Evolutionary conservation across 2,797 vertebrate species (phyloP), one percentile per base, ranked within the genome.

Genomic region (Helicolenus hilgendorfi): DNA sequence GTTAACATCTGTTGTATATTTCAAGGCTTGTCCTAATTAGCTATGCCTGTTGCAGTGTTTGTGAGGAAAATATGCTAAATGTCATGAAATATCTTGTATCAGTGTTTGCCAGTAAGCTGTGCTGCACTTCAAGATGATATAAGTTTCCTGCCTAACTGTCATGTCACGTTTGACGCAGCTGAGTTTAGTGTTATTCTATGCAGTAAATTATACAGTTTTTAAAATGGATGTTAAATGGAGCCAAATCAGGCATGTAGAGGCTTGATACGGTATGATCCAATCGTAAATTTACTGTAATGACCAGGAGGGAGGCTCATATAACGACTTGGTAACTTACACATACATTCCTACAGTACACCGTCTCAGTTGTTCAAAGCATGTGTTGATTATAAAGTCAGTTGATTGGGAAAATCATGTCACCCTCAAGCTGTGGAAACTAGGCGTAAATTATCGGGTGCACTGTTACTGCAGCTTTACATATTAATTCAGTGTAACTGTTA

Each of bases 1-100:
- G 26, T 18, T 26, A 81, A 63, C 74, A 75, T 83, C 76, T 76
- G 76, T 82, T 55, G 5, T 65, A 7, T 59, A 45, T 64, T 78
- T 60, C 11, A 36, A 31, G 27, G 58, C 9, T 20, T 77, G 26
- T 60, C 63, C 22, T 69, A 64, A 70, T 74, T 33, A 58, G 53
- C 26, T n/a, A 8, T 26, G 41, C 58, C 35, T 74, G 58, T 24
- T 22, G 15, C 49, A 24, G 15, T 36, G 65, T 65, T 26, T 70
- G 13, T 56, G 24, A 67, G 20, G 62, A 69, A 73, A 78, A 72
- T 35, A 27, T 82, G 55, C 64, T 79, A 29, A 77, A 79, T 63
- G 29, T 68, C 13, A 35, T 20, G 53, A 72, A 64, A 29, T 4
- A 49, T 55, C 31, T 68, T 26, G 20, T 26, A 7, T 53, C 59